Conservation (phyloP, 2,888 invertebrate species). For the Synergus itoensis region DNA sequence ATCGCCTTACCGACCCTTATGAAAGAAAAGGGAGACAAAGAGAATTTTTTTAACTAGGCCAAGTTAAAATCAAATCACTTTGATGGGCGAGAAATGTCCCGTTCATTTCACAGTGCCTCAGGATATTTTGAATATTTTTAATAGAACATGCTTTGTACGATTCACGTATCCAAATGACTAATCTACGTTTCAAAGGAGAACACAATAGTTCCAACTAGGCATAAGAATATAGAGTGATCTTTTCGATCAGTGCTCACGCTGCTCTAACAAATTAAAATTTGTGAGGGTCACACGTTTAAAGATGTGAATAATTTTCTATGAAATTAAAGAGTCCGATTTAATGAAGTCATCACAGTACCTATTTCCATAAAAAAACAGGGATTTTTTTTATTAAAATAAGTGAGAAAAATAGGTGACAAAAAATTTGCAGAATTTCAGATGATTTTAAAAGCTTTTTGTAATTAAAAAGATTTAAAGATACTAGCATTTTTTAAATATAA, state of each 20-base stretch:
- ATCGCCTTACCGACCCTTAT: background rate
- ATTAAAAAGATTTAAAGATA: no score
- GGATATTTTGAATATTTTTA: slow-evolving; percentile 20
- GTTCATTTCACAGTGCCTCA: background rate
- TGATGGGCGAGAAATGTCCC: slow-evolving; percentile 1
- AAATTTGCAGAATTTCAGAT: no score
- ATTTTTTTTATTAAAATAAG: no score
- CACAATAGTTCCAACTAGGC: background rate
- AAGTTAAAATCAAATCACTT: background rate
- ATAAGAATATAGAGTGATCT: background rate
- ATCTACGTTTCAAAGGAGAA: background rate
- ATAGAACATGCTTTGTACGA: background rate
- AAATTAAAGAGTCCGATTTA: background rate
- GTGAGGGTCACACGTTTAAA: background rate
- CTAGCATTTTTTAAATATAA: background rate
- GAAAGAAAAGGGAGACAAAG: background rate
- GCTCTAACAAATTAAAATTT: background rate
- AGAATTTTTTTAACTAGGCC: background rate
- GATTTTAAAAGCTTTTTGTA: no score
- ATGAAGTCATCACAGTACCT: no score
- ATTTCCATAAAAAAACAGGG: no score
- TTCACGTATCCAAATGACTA: slow-evolving; percentile 24
- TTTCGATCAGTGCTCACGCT: background rate
- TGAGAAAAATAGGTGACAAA: no score
- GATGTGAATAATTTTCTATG: background rate